Conservation (phyloP, 2,888 invertebrate species). For the Apodemia zela region DNA sequence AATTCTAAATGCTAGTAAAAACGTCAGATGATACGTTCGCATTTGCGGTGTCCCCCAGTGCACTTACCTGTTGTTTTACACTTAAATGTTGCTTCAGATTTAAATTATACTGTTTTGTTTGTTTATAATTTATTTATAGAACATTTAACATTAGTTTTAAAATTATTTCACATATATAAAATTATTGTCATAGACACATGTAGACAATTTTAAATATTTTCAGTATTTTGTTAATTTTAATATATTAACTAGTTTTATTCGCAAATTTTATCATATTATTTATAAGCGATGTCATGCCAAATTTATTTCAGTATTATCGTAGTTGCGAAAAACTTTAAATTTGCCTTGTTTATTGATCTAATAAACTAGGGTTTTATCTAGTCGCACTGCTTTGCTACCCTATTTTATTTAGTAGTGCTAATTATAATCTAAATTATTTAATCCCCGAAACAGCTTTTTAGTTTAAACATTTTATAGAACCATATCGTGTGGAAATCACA, state of each 20-base stretch:
- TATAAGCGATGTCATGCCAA: neutral
- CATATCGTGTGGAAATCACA: too few relatives aligned
- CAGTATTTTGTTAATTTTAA: neutral
- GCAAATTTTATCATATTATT: neutral
- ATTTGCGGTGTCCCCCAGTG: neutral
- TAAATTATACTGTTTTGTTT: constrained; percentile 2
- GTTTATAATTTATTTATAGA: constrained; percentile 1
- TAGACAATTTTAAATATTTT: neutral
- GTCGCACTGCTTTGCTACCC: too few relatives aligned
- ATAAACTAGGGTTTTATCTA: too few relatives aligned
- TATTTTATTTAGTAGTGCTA: too few relatives aligned
- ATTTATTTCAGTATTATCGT: neutral
- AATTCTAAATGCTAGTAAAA: neutral
- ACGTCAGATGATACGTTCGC: neutral
- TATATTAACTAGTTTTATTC: neutral
- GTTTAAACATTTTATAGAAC: too few relatives aligned
- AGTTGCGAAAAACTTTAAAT: neutral
- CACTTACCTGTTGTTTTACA: constrained; percentile 8
- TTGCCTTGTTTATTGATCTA: too few relatives aligned
- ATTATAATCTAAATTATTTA: too few relatives aligned
- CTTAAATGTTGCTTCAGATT: constrained; percentile 1
- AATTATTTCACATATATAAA: too few relatives aligned
- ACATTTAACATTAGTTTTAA: neutral
- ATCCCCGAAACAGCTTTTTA: too few relatives aligned
- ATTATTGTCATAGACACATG: neutral